Base-by-base conservation (phyloP, 2,888 invertebrate species). In the Deilephila porcellus region DNA sequence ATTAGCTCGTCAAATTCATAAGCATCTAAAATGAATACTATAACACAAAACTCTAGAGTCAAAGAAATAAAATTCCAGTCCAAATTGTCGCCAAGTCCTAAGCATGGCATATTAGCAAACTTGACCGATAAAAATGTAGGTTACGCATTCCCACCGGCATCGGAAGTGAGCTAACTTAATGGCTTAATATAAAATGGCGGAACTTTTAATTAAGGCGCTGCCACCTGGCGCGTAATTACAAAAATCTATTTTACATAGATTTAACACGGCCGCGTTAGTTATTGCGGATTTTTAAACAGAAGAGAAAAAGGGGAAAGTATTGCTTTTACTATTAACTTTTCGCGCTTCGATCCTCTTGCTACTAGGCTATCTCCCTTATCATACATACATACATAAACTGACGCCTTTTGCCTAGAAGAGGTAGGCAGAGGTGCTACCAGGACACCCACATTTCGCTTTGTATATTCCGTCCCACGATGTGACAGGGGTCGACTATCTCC, bases 171-270 rank as follows among this genome's bases (percentile, higher is more conserved):
- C 62, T 56, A 71, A 77, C 76, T 80, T 80, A 80, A 75, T 76
- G 71, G 74, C 74, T 17, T 64, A 75, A 79, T 73, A 76, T 73
- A 76, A 78, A 56, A 75, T 75, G 78, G 73, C 63, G 64, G 63
- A 76, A 74, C 76, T 72, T 82, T 82, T 83, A 82, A 83, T 83
- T 82, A 83, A 82, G 80, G 74, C 76, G 72, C 74, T 71, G 74
- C 71, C 77, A 83, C 80, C 81, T 82, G 67, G 77, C 74, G 74
- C 64, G 73, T 74, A 77, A 77, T 80, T 79, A 79, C 73, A 71
- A 76, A 76, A 75, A 74, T 60, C 70, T 74, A 34, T 70, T 75
- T 62, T 70, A 67, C 4, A 73, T 60, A 11, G n/a, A 56, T 56
- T 71, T n/a, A 56, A 56, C 17, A 56, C 56, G 5, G 56, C 56